Evolutionary conservation across 1,140 invertebrate genomes (phyloP), one percentile per base, ranked within the genome.

Genomic region (Cyclina sinensis): DNA sequence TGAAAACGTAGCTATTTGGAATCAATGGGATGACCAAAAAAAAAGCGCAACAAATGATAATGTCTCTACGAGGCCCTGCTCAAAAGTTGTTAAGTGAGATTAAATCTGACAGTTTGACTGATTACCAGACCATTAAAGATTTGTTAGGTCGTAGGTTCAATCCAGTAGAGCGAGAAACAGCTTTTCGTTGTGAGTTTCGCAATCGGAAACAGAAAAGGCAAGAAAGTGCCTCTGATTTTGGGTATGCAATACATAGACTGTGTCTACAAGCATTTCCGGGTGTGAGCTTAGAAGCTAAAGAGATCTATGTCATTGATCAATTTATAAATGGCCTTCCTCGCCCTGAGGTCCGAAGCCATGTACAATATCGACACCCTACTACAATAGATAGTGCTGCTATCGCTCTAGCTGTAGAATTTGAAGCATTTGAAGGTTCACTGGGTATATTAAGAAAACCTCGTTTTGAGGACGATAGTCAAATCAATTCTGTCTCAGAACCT

Each of bases 71-170:
- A 46, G 89, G 89, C 21, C 16, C 43, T 21, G 89, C 86, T 32
- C 89, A 89, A 83, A 57, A 70, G 37, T 51, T 88, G 14, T 51
- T 92, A 11, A 83, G 88, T 68, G 82, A 91, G 7, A 48, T 91
- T 4, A 87, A 48, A 30, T 39, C 48, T 21, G 39, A 57, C 32
- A 43, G 84, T 1, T 35, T 81, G 3, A 18, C 30, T 39, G 86
- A 90, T 74, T 91, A 88, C 62, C 16, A 48, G 30, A 27, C 62
- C 5, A 18, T 91, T 18, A 85, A 59, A 79, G 59, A 51, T n/a
- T 74, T 78, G 4, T 27, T 90, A 24, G 35, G 32, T 3, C 62
- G 82, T 68, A 30, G 87, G 21, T 90, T 88, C 35, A 76, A 84
- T 62, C 88, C 81, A 9, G 46, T 30, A 27, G 70, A 91, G 21